Evolutionary conservation across 2,113 vertebrate genomes (phyloP).

Genomic region (Cariama cristata): DNA sequence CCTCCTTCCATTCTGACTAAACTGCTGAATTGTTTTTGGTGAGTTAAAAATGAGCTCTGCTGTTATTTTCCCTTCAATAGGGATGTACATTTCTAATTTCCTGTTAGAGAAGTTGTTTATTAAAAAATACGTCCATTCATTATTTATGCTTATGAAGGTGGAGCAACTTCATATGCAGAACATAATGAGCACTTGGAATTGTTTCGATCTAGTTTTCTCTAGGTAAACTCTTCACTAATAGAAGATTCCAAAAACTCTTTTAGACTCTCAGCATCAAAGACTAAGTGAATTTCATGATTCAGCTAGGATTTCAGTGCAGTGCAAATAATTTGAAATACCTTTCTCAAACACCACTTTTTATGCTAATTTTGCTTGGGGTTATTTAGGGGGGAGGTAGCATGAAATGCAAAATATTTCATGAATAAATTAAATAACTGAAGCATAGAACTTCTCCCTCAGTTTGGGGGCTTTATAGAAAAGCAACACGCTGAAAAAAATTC

Average conservation of each 20-base stretch:
- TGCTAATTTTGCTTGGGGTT: background rate
- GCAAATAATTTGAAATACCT: constrained; percentile 24
- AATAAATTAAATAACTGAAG: background rate
- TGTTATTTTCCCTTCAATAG: background rate
- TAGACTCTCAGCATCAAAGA: constrained; percentile 25
- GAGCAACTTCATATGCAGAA: constrained; percentile 15
- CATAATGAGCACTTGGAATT: constrained; percentile 47
- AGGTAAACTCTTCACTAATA: constrained; percentile 46
- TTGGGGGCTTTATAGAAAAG: background rate
- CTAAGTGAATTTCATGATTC: constrained; percentile 8
- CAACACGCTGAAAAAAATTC: background rate
- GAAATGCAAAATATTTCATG: background rate
- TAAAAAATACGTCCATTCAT: background rate
- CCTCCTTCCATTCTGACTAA: background rate
- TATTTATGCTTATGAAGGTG: constrained; percentile 29
- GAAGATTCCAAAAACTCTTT: constrained; percentile 14
- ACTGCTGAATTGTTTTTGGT: background rate
- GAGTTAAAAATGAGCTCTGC: background rate
- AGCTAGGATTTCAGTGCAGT: background rate
- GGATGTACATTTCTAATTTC: background rate
- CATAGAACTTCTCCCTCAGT: background rate
- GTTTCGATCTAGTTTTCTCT: constrained; percentile 61
- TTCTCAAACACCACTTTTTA: background rate
- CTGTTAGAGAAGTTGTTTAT: constrained; percentile 7
- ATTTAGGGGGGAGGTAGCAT: background rate